These are phyloP conservation scores for Acyrthosiphon pisum DNA, from an alignment of 1,140 invertebrate genomes.

Conservation along the genomic window DNA sequence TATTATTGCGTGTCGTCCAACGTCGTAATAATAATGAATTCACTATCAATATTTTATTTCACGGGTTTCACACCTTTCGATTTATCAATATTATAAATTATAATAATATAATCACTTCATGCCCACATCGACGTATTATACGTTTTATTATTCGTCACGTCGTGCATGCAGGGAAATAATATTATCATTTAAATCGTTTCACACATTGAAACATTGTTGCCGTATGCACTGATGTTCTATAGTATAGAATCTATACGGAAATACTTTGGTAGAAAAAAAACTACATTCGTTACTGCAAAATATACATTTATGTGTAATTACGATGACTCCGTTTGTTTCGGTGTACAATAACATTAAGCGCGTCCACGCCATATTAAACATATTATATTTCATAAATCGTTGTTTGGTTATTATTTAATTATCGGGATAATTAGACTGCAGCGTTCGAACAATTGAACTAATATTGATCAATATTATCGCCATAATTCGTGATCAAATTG, in stretches of 20 bases:
- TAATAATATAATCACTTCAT: too few species aligned
- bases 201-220: background rate
- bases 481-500: background rate
- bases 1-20: background rate
- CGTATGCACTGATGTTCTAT: background rate
- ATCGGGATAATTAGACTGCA: background rate
- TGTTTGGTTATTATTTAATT: conserved; percentile 23
- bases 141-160: conserved; percentile 3
- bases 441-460: conserved; percentile 38
- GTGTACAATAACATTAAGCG: background rate
- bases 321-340: background rate
- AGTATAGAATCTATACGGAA: too few species aligned
- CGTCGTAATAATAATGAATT: background rate
- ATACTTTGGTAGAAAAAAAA: background rate
- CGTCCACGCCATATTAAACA: background rate
- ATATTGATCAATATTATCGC: conserved; percentile 28
- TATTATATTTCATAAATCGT: conserved; percentile 24
- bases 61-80: background rate
- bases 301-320: background rate
- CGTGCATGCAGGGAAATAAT: background rate
- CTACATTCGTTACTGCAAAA: background rate
- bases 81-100: background rate
- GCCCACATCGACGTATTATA: background rate
- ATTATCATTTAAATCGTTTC: background rate
- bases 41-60: background rate